These are phyloP conservation scores for Agriopis leucophaearia DNA, from an alignment of 2,888 invertebrate species.

Conservation along the genomic window DNA sequence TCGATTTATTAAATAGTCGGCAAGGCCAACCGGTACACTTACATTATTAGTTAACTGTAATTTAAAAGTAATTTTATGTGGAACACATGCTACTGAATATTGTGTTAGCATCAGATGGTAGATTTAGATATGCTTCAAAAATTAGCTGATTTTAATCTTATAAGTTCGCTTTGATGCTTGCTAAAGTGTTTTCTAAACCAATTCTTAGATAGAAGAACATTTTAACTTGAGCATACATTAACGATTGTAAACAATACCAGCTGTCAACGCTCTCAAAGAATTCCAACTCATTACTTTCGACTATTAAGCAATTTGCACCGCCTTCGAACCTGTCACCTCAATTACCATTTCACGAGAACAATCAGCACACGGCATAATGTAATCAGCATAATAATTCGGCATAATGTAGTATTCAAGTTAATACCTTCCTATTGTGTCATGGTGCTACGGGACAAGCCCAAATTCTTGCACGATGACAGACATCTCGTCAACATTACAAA, in stretches of 20 bases:
- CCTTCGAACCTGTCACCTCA: conserved; percentile 38
- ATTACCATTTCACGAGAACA: conserved; percentile 37
- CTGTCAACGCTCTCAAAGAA: conserved; percentile 5
- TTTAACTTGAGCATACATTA: neutral
- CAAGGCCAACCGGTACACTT: conserved; percentile 58
- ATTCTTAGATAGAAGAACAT: neutral
- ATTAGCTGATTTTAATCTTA: neutral
- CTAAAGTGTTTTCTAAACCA: neutral
- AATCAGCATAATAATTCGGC: conserved; percentile 37
- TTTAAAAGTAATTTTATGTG: conserved; percentile 64
- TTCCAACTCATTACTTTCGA: conserved; percentile 29
- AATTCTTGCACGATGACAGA: conserved; percentile 67
- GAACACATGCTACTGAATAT: neutral
- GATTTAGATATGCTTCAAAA: neutral
- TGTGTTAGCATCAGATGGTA: neutral
- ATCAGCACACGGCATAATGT: conserved; percentile 32
- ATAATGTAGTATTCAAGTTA: conserved; percentile 42
- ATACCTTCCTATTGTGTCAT: conserved; percentile 50
- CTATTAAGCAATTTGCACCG: conserved; percentile 31
- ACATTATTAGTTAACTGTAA: conserved; percentile 65
- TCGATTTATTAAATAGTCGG: conserved; percentile 31
- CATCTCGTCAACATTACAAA: conserved; percentile 29
- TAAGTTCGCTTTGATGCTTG: neutral
- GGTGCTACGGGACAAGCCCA: conserved; percentile 60
- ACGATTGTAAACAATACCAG: neutral